Evolutionary conservation across 2,797 vertebrate genomes (phyloP), one percentile per base, ranked within the genome.

Genomic region (Pangasius sanitwongsei): DNA sequence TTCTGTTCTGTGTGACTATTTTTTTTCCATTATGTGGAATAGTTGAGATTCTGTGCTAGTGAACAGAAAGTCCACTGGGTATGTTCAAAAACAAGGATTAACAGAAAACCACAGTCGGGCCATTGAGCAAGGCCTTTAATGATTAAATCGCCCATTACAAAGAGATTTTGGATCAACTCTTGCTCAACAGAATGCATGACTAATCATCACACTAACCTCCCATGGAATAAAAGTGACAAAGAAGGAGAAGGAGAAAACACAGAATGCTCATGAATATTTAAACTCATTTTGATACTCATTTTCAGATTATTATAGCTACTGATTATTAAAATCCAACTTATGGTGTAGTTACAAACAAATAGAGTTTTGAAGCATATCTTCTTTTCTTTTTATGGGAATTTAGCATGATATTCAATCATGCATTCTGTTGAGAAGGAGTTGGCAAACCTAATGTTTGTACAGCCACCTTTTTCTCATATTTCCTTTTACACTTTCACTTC

Each of bases 401-500:
- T 81, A 72, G 31, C 0, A 0, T 87, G 83, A 65, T 31, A 86
- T 80, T 85, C n/a, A 82, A 53, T 87, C 83, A 44, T 50, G 44
- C 55, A 25, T 59, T 16, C 20, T 37, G 63, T 53, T 69, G n/a
- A 37, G 86, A 57, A 87, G 28, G 5, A 63, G 2, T 61, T 87
- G 86, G 82, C 70, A 77, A 57, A 78, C 2, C 23, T 41, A 65
- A 63, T 78, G 81, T 57, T 69, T 87, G 63, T 23, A 37, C n/a
- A 23, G 4, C 9, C 11, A 28, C 0, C 23, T 18, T 9, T 57
- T 25, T 34, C 63, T 86, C 65, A 37, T 0, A 55, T 90, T 90
- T 82, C 86, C n/a, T 83, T 74, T 16, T 7, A 82, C 1, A 48
- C 83, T 86, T 88, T 90, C 86, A 82, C 65, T 88, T 65, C 25